phyloP scores from a whole-genome alignment of 2,797 vertebrate genomes.

The Sebastes vulpes region DNA sequence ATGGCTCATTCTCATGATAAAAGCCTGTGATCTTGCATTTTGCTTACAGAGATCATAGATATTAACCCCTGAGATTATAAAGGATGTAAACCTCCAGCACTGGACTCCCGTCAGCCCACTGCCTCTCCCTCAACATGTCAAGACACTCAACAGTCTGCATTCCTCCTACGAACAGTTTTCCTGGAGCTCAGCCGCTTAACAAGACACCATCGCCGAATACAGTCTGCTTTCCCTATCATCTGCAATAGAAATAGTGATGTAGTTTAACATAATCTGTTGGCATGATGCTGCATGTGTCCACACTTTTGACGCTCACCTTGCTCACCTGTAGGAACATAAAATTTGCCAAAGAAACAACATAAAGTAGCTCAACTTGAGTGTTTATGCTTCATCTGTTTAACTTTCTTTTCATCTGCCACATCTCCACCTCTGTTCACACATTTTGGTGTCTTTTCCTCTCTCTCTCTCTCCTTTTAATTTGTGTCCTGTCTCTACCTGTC shows the following conservation, averaged over 20 bases:
- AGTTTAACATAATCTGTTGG: not conserved
- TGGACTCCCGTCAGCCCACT: constrained; percentile 28
- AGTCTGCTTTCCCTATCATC: constrained; percentile 14
- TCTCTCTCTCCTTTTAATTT: constrained; percentile 16
- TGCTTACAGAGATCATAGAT: not conserved
- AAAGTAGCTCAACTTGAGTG: not conserved
- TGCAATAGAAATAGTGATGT: not conserved
- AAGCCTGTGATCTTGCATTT: not conserved
- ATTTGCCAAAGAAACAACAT: not conserved
- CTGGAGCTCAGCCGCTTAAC: constrained; percentile 35
- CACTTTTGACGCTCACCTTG: not conserved
- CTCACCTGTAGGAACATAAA: not conserved
- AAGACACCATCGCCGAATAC: constrained; percentile 11
- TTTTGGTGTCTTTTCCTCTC: not conserved
- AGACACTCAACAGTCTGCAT: constrained; percentile 66
- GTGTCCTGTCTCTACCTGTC: constrained; percentile 83
- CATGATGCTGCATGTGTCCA: not conserved
- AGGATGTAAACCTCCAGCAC: constrained; percentile 16
- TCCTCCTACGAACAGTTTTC: constrained; percentile 59
- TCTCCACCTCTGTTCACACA: constrained; percentile 7
- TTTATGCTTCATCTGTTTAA: constrained; percentile 4
- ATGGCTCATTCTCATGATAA: not conserved
- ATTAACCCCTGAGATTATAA: not conserved
- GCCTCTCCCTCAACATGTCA: constrained; percentile 53
- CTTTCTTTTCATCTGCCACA: constrained; percentile 28